phyloP scores from a whole-genome alignment of 2,113 vertebrate species.

The Anhinga rufa region DNA sequence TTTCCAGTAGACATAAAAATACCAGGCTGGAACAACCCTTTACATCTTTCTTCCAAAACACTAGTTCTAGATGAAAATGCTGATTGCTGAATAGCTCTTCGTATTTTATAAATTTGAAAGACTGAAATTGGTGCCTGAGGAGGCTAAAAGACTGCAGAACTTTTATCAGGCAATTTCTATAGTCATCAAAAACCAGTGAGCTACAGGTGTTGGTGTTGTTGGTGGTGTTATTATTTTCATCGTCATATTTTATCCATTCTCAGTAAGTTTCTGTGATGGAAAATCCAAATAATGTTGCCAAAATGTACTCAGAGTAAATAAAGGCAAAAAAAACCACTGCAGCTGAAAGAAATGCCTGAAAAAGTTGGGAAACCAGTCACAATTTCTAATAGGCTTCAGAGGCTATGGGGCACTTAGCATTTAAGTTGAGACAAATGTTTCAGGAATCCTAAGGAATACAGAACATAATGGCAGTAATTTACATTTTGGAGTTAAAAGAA shows the following conservation, averaged over 20 bases:
- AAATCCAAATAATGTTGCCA: not conserved
- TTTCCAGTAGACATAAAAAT: not conserved
- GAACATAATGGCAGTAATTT: conserved; percentile 48
- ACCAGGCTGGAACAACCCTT: not conserved
- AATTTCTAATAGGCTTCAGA: not conserved
- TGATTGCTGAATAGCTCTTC: not conserved
- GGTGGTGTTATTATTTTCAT: no score
- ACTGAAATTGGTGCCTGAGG: not conserved
- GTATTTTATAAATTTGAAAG: not conserved
- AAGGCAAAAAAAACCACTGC: not conserved
- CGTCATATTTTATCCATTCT: not conserved
- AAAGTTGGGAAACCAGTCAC: not conserved
- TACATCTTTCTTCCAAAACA: not conserved
- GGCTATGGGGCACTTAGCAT: not conserved
- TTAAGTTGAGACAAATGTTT: conserved; percentile 28
- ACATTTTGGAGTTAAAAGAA: conserved; percentile 42
- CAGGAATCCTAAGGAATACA: conserved; percentile 17
- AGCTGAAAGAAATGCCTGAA: not conserved
- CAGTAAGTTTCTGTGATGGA: not conserved
- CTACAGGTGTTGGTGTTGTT: not conserved
- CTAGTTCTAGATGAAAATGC: not conserved
- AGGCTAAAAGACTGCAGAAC: not conserved
- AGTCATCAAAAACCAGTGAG: not conserved
- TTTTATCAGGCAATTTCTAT: not conserved
- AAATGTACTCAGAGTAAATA: not conserved